Conservation (phyloP, 2,113 vertebrate genomes). For the Cichladusa arquata region DNA sequence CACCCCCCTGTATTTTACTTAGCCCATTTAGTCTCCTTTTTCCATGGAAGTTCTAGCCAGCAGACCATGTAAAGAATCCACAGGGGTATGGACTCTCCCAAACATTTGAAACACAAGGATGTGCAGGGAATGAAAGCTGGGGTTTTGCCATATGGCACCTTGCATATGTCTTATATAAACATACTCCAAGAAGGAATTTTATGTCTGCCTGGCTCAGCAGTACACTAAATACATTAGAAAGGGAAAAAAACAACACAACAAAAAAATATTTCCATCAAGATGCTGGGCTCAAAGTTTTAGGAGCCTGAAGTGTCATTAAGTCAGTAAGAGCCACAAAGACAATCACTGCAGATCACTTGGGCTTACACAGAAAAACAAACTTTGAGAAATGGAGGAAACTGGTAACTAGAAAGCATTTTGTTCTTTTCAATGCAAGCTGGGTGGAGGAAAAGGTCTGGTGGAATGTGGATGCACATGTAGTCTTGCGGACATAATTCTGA, state of each 20-base stretch:
- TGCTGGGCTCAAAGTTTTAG: background rate
- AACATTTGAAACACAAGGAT: constrained; percentile 35
- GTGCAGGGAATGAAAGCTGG: constrained; percentile 26
- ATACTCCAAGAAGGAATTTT: constrained; percentile 1
- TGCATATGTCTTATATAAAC: constrained; percentile 13
- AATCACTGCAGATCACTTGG: background rate
- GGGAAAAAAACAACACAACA: background rate
- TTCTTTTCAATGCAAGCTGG: background rate
- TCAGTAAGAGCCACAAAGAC: background rate
- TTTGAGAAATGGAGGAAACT: background rate
- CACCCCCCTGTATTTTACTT: background rate
- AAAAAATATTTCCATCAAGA: background rate
- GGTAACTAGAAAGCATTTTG: background rate
- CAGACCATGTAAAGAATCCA: background rate
- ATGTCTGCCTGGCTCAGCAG: background rate
- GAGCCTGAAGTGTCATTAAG: background rate
- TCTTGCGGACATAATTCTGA: background rate
- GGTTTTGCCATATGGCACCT: constrained; percentile 49
- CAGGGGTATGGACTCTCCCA: background rate
- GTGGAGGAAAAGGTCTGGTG: background rate
- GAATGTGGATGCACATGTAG: background rate
- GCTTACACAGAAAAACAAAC: background rate
- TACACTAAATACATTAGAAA: background rate
- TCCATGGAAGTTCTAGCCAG: constrained; percentile 29
- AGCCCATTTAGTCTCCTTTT: constrained; percentile 7